Evolutionary conservation across 1,140 invertebrate species (phyloP).

Genomic region (Saccostrea cuccullata): DNA sequence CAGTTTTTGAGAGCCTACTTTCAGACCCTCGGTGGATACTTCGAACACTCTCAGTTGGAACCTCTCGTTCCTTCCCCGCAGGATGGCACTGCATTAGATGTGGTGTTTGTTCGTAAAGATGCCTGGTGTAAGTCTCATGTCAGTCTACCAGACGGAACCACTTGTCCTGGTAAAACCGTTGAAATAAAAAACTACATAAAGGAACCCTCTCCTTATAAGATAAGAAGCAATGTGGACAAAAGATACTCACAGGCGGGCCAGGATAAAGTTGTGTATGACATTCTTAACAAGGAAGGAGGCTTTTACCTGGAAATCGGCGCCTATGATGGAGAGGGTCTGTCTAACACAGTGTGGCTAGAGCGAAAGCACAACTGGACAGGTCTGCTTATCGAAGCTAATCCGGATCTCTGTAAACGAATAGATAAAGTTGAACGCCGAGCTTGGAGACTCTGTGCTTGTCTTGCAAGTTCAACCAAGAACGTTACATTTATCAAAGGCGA

Average conservation of each 20-base stretch:
- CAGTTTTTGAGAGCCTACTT: background rate
- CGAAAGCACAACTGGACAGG: conserved; percentile 86
- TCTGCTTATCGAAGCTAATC: conserved; percentile 79
- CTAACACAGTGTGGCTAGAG: conserved; percentile 85
- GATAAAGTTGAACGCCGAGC: conserved; percentile 4
- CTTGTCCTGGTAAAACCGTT: no score
- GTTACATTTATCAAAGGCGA: conserved; percentile 32
- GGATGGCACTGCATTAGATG: background rate
- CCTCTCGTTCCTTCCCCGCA: background rate
- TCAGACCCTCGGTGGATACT: background rate
- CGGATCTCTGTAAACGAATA: conserved; percentile 66
- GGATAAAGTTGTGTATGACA: conserved; percentile 4
- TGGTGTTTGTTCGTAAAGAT: background rate
- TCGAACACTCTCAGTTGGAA: background rate
- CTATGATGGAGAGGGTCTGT: conserved; percentile 81
- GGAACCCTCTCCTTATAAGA: conserved; percentile 16
- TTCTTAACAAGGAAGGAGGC: conserved; percentile 67
- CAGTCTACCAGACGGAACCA: no score
- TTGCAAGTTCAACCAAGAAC: background rate
- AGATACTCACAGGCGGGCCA: conserved; percentile 36
- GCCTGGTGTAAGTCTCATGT: background rate
- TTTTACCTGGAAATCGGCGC: conserved; percentile 84
- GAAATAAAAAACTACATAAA: conserved; percentile 14
- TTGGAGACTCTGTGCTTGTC: conserved; percentile 40
- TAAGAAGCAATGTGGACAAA: background rate